Percentiles rank a stretch among this genome's conserved stretches.
phyloP scores from a whole-genome alignment of 2,888 invertebrate genomes.

The Agrotis ipsilon region DNA sequence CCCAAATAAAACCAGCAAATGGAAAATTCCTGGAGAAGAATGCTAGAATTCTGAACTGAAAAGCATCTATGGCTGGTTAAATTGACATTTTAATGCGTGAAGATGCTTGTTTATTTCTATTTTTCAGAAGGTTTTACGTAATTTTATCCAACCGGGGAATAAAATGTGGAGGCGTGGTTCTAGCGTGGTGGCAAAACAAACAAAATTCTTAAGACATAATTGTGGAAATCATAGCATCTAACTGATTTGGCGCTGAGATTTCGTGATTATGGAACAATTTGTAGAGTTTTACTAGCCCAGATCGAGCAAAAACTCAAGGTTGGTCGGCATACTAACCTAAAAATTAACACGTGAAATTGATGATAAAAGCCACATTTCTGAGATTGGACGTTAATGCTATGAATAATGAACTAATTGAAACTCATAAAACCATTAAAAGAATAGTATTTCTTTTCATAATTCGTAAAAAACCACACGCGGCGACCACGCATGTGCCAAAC shows the following conservation, averaged over 20 bases:
- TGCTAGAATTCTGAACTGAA: neutral
- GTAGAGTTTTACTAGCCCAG: neutral
- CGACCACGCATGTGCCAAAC: slow-evolving; percentile 51
- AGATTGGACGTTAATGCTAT: neutral
- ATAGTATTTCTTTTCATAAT: slow-evolving; percentile 9
- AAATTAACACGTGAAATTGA: slow-evolving; percentile 37
- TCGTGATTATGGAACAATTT: neutral
- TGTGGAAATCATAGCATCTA: neutral
- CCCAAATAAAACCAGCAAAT: neutral
- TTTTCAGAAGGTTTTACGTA: neutral
- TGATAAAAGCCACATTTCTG: neutral
- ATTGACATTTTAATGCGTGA: neutral
- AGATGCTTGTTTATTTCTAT: neutral
- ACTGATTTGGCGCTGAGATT: neutral
- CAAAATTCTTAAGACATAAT: neutral
- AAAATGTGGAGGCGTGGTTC: slow-evolving; percentile 20
- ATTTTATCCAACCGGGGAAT: neutral
- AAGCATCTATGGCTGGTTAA: neutral
- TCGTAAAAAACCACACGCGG: slow-evolving; percentile 70
- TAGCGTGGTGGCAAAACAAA: slow-evolving; percentile 30
- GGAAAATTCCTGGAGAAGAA: neutral
- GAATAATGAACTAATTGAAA: neutral
- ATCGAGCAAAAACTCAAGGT: neutral
- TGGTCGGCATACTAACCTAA: slow-evolving; percentile 46
- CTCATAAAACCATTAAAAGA: neutral